These are phyloP conservation scores for Poecile atricapillus DNA, from an alignment of 2,113 vertebrate species.

Conservation along the genomic window DNA sequence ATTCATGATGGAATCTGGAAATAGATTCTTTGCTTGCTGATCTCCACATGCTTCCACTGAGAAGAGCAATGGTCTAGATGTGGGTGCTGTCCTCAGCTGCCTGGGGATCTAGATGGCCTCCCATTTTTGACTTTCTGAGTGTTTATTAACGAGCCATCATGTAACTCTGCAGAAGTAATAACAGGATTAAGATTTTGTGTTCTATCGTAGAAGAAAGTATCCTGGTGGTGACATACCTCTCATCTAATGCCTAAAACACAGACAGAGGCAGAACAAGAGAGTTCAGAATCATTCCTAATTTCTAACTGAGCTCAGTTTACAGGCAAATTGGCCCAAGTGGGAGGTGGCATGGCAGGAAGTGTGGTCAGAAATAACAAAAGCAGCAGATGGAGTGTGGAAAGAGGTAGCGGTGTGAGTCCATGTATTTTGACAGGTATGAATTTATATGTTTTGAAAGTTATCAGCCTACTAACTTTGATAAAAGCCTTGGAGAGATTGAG, in stretches of 20 bases:
- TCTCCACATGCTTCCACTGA: background rate
- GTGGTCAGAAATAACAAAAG: background rate
- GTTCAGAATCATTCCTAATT: background rate
- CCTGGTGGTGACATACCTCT: background rate
- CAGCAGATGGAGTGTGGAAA: constrained; percentile 21
- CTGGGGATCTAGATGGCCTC: background rate
- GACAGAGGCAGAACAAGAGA: background rate
- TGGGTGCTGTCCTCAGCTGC: background rate
- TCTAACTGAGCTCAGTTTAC: background rate
- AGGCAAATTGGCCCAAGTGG: background rate
- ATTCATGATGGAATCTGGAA: background rate
- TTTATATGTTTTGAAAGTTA: background rate
- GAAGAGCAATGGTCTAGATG: background rate
- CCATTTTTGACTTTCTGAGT: background rate
- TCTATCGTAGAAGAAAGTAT: background rate
- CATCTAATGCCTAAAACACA: background rate
- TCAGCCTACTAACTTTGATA: background rate
- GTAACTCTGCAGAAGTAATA: background rate
- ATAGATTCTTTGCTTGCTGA: background rate
- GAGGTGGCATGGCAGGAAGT: background rate
- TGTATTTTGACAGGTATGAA: background rate
- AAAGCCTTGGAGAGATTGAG: background rate
- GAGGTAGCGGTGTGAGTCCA: background rate
- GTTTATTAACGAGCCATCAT: background rate
- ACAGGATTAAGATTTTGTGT: background rate